Base-by-base conservation (phyloP, 2,797 vertebrate genomes). In the Octomys mimax region DNA sequence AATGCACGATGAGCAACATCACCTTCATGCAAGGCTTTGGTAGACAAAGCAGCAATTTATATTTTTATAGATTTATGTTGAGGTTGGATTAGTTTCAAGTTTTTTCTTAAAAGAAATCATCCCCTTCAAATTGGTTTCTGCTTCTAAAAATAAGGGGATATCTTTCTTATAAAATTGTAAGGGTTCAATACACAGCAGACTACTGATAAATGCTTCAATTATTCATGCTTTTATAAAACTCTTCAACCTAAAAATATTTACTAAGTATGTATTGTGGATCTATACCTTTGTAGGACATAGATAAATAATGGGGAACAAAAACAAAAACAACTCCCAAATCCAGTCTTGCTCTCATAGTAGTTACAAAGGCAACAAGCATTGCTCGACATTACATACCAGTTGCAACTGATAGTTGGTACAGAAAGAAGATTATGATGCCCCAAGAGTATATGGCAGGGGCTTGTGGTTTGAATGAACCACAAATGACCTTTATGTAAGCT, bases 401-500 rank as follows among this genome's bases (percentile, higher is more conserved):
- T 79, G 2, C 19, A 75, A 54, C 22, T 77, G 14, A 79, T 52
- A 21, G 8, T 68, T 81, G 78, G 31, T 78, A 28, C 2, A 3
- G 75, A 77, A n/a, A 64, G 26, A 2, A 70, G 31, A 16, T 64
- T 64, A 77, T 36, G 6, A 64, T 28, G 33, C 31, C 66, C 10
- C 57, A 46, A 64, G 49, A 68, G 16, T 62, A 52, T 26, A 64
- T 31, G 1, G 13, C 59, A 91, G 28, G 28, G 33, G 10, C 4
- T 78, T 42, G 4, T 42, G 42, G 14, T 39, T 28, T 1, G 21
- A 7, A 92, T 80, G 46, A 92, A 77, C 18, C 39, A 71, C 5
- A 52, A 91, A 80, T 68, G 68, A 82, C 42, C 93, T 94, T 77
- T 87, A 89, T 54, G 8, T 92, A 80, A 87, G 88, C 13, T 31